Evolutionary conservation across 64 coral and sea anemone species (phyloP).

Genomic region (Acropora tenuis): DNA sequence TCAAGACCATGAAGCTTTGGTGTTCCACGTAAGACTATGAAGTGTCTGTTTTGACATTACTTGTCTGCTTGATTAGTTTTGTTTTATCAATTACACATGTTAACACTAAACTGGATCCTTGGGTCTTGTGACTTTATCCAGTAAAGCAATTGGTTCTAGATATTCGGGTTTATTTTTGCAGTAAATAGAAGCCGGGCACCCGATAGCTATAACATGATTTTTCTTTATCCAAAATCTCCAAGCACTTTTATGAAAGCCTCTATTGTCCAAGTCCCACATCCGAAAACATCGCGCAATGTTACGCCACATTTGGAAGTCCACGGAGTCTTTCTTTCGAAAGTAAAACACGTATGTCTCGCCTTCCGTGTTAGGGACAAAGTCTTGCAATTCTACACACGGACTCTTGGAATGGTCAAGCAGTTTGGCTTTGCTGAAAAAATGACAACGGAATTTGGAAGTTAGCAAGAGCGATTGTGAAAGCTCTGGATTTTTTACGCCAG

Average conservation of each 20-base stretch:
- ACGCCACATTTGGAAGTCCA: constrained; percentile 81
- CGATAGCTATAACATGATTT: constrained; percentile 82
- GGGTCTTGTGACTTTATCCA: constrained; percentile 47
- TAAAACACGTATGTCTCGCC: constrained; percentile 89
- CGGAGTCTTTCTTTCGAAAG: constrained; percentile 60
- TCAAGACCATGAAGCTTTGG: no score
- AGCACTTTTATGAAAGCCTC: constrained; percentile 89
- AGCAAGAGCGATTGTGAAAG: not conserved
- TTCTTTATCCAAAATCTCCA: constrained; percentile 94
- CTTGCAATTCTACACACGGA: constrained; percentile 37
- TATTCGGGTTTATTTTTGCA: constrained; percentile 72
- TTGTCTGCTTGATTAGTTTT: not conserved
- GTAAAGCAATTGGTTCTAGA: constrained; percentile 79
- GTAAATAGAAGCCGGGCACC: constrained; percentile 73
- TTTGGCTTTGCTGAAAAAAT: constrained; percentile 54
- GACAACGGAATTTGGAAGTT: not conserved
- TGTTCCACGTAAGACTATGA: no score
- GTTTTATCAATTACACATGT: not conserved
- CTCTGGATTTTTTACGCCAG: no score
- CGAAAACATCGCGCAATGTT: constrained; percentile 84
- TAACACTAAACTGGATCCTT: constrained; percentile 12
- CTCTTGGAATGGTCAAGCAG: constrained; percentile 65
- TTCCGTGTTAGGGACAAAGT: constrained; percentile 79
- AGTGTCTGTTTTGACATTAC: not conserved
- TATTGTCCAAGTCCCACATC: constrained; percentile 85